Base-by-base conservation (phyloP, 1,140 invertebrate genomes). In the Drosophila parabipectinata region DNA sequence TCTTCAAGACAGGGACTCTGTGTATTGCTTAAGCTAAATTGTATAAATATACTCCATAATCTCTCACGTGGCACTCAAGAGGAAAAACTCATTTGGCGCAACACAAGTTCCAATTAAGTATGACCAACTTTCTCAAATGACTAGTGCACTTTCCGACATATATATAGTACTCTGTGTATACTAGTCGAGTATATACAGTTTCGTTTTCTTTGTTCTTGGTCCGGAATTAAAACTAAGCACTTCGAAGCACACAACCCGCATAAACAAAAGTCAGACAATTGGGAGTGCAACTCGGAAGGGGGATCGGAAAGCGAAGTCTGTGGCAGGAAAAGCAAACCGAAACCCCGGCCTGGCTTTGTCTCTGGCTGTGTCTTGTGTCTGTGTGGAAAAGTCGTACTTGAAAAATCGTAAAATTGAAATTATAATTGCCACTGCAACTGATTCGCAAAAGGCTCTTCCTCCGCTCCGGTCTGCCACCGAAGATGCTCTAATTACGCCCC, bases 381-480 rank as follows among this genome's bases (percentile, higher is more conserved):
- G n/a, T 57, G 60, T 44, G 14, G 53, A 18, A 77, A 60, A 63
- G 54, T 50, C 56, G 62, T 77, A 61, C 82, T 88, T 79, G 83
- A 88, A 79, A 83, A 88, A 72, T 79, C 82, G 79, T 88, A 87
- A 85, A 87, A 87, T 87, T 87, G 82, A 87, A 88, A 87, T 87
- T 87, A 87, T 87, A 87, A 88, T 87, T 76, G 72, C 72, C 39
- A 79, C 81, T 85, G 81, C 82, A 87, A 87, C 71, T 82, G 74
- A 88, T 83, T 87, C 71, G 66, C 58, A 51, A 62, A 37, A 24
- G 53, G 41, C 50, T 48, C 76, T 51, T 51, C 47, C 15, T n/a
- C 32, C 37, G 15, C 34, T 51, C 45, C 48, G 55, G 72, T 61
- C 48, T 44, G 56, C 53, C 37, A 64, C 51, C 64, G 47, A 77